Base-by-base conservation (phyloP, 2,113 vertebrate genomes). In the Erythrocercus mccallii region DNA sequence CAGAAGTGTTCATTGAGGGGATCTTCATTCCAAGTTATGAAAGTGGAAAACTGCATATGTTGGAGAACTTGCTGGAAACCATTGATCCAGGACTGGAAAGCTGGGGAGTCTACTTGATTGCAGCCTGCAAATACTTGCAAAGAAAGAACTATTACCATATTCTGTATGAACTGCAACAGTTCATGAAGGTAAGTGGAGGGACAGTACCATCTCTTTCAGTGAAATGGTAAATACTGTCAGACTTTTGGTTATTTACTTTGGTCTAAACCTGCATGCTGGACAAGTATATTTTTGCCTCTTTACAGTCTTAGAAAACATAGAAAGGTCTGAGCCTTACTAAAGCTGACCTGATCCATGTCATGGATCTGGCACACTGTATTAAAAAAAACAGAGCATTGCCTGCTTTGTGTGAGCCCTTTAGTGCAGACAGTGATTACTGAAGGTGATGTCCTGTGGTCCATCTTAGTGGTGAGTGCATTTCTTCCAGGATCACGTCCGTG, bases 101-200 rank as follows among this genome's bases (percentile, higher is more conserved):
- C 77, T 99, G 99, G 98, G 98, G 99, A 91, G 96, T 97, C 45
- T 99, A 99, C 95, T 97, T 99, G 88, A 99, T 99, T 48, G 98
- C 99, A 69, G 98, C 99, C 92, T 99, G 99, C 97, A 99, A 99
- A 83, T 98, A 99, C 72, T 98, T 99, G 87, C 99, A 99, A 96
- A 98, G 98, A 24, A 98, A 98, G 20, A 98, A 98, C 88, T 98
- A 98, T 94, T 99, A 97, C 96, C 98, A 99, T 95, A 99, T 99
- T n/a, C 98, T 99, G 16, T 99, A 99, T 79, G 99, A 99, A 89
- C 96, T 99, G 18, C 99, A 99, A 84, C 99, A 99, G 96, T 99
- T 99, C 94, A 99, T 99, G 99, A 99, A 98, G 98, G 99, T 99
- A 90, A 84, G 81, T 31, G 45, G 44, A 50, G 47, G 20, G 28